These are phyloP conservation scores for Aphidius colemani DNA, from an alignment of 2,888 invertebrate genomes.

Conservation along the genomic window DNA sequence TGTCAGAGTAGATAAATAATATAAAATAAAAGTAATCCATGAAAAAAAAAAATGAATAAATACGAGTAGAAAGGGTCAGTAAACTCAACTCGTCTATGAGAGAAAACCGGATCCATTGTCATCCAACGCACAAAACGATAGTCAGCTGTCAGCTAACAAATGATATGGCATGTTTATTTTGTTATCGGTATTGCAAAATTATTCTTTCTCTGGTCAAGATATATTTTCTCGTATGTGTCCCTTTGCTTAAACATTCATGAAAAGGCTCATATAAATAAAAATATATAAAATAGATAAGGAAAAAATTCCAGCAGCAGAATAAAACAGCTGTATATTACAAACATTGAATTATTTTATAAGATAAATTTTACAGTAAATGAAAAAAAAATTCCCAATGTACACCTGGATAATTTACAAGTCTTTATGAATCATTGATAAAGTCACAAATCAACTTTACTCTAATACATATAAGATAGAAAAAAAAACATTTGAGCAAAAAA, in stretches of 20 bases:
- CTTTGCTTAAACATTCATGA: slow-evolving; percentile 18
- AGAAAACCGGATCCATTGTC: slow-evolving; percentile 37
- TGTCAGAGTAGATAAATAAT: too few relatives aligned
- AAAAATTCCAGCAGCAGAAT: neutral
- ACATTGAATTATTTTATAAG: neutral
- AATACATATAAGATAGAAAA: too few relatives aligned
- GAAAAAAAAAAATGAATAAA: too few relatives aligned
- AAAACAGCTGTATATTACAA: neutral
- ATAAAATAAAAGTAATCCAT: neutral
- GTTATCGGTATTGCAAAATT: slow-evolving; percentile 14
- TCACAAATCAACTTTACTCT: too few relatives aligned
- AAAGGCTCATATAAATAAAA: neutral
- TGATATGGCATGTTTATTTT: slow-evolving; percentile 37
- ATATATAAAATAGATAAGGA: neutral
- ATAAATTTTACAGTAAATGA: too few relatives aligned
- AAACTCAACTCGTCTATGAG: slow-evolving; percentile 26
- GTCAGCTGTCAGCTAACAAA: slow-evolving; percentile 41
- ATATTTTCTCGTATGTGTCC: neutral
- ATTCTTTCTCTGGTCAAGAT: neutral
- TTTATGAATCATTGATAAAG: too few relatives aligned
- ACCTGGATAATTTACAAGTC: neutral
- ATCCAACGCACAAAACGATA: slow-evolving; percentile 31
- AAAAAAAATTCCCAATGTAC: neutral
- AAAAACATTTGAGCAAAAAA: too few relatives aligned
- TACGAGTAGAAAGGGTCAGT: neutral